phyloP scores from a whole-genome alignment of 2,888 invertebrate genomes.

The Dolichomitus sp. region DNA sequence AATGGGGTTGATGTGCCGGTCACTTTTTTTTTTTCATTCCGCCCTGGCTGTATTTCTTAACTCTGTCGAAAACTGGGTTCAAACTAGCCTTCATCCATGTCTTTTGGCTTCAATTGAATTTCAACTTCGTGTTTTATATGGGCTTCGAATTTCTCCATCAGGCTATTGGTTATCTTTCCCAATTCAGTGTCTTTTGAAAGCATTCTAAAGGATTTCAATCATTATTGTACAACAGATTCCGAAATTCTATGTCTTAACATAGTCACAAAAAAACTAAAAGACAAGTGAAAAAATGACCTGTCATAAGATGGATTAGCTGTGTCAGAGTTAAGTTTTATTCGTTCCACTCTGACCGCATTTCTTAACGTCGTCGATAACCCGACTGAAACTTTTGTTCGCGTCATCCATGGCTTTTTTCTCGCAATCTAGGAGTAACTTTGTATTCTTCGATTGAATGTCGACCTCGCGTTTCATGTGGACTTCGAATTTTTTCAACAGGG shows the following conservation, averaged over 20 bases:
- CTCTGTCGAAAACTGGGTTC: no score
- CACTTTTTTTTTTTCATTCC: no score
- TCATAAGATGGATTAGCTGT: background rate
- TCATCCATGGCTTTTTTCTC: slow-evolving; percentile 66
- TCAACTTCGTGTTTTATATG: no score
- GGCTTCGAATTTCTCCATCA: no score
- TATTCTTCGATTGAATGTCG: slow-evolving; percentile 57
- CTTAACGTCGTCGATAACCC: slow-evolving; percentile 66
- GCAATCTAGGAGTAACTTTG: slow-evolving; percentile 66
- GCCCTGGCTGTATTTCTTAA: no score
- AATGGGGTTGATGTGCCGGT: no score
- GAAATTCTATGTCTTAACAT: background rate
- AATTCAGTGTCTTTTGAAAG: no score
- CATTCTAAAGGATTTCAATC: background rate
- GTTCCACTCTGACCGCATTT: slow-evolving; percentile 55
- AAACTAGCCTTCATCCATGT: no score
- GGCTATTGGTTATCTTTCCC: no score
- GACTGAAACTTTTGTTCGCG: slow-evolving; percentile 60
- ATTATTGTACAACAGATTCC: background rate
- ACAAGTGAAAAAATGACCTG: background rate
- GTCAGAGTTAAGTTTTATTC: slow-evolving; percentile 29
- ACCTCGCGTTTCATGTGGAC: slow-evolving; percentile 67
- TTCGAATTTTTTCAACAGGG: slow-evolving; percentile 68
- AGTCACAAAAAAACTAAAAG: background rate
- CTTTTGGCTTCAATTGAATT: no score